phyloP scores from a whole-genome alignment of 2,797 vertebrate genomes.

The Brotula barbata region DNA sequence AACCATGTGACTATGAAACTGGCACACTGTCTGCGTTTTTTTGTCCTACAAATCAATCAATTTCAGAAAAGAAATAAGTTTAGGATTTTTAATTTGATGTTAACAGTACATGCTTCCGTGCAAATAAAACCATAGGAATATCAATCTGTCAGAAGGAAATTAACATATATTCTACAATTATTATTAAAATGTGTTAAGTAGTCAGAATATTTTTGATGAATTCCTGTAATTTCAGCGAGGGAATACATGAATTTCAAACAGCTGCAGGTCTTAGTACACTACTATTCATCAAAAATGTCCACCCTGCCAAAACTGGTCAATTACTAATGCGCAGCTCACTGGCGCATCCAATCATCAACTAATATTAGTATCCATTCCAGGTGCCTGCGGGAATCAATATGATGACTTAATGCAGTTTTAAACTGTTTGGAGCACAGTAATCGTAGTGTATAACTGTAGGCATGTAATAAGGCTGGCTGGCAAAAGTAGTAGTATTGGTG shows the following conservation, averaged over 20 bases:
- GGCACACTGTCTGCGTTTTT: background rate
- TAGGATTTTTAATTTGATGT: background rate
- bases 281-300: conserved; percentile 40
- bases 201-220: conserved; percentile 20
- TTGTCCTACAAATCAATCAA: conserved; percentile 7
- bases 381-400: conserved; percentile 44
- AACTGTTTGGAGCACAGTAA: conserved; percentile 61
- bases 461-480: conserved; percentile 65
- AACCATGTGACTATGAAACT: background rate
- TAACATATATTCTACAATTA: conserved; percentile 8
- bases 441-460: conserved; percentile 56
- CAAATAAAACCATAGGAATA: too few relatives aligned
- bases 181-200: conserved; percentile 22
- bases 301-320: conserved; percentile 38
- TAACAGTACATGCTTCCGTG: background rate
- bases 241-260: conserved; percentile 23
- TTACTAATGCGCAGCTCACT: conserved; percentile 37
- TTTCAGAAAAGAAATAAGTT: background rate
- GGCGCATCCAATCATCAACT: conserved; percentile 47
- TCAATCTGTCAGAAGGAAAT: too few relatives aligned
- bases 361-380: conserved; percentile 54
- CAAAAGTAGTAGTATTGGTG: conserved; percentile 42
- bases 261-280: conserved; percentile 20
- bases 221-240: conserved; percentile 25
- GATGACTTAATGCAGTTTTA: conserved; percentile 61